Percentiles rank a stretch among this genome's conserved stretches.
Conservation (phyloP, 2,113 vertebrate species). For the Macrotus californicus region DNA sequence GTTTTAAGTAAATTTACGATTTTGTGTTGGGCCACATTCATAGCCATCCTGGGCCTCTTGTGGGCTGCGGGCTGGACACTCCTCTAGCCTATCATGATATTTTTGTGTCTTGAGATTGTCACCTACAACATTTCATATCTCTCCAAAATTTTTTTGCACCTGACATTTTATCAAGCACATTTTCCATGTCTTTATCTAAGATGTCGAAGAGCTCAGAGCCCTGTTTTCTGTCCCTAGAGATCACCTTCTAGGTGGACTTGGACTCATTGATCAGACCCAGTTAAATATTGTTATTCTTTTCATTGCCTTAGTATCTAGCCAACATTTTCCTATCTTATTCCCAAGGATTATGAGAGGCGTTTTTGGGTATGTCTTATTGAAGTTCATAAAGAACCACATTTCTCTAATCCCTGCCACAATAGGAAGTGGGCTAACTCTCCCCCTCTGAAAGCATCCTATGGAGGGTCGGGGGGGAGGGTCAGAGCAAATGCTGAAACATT, state of each 20-base stretch:
- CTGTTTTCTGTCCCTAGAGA: neutral
- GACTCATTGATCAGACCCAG: neutral
- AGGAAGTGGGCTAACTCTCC: neutral
- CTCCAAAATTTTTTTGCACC: neutral
- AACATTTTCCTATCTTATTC: neutral
- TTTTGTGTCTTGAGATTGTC: slow-evolving; percentile 5
- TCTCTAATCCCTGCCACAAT: slow-evolving; percentile 2
- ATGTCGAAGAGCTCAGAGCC: neutral
- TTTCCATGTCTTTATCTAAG: neutral
- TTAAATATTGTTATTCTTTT: neutral
- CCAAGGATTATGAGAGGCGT: neutral
- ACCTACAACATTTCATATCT: neutral
- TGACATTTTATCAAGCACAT: neutral
- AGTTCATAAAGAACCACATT: neutral
- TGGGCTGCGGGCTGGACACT: no score
- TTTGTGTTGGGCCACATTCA: no score
- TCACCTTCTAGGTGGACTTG: neutral
- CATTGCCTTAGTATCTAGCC: neutral
- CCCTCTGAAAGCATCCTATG: neutral
- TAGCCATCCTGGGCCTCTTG: no score
- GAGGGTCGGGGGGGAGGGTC: no score
- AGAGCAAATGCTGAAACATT: neutral
- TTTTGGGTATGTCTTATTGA: neutral
- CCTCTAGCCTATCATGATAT: neutral
- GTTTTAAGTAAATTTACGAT: no score